Evolutionary conservation across 2,113 vertebrate species (phyloP).

Genomic region (Bubo scandiacus): DNA sequence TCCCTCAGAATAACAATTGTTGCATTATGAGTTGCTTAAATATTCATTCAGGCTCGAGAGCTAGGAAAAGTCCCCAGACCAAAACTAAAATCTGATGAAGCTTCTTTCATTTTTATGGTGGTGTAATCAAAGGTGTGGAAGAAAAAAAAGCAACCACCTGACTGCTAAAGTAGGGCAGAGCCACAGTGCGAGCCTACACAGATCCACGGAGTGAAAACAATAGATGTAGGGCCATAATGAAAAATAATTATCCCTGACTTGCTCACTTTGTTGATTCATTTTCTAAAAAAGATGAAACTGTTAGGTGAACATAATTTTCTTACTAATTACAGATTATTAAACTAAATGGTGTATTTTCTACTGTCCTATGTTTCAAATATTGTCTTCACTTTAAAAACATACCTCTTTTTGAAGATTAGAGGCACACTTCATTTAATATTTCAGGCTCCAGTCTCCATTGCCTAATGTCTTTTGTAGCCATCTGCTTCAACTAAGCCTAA

Average conservation of each 20-base stretch:
- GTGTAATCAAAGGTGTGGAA: conserved; percentile 18
- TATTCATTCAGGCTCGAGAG: conserved; percentile 47
- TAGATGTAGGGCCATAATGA: not conserved
- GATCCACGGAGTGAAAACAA: not conserved
- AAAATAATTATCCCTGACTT: conserved; percentile 5
- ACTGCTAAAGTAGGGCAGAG: conserved; percentile 20
- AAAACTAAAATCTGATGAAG: conserved; percentile 50
- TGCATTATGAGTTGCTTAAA: conserved; percentile 57
- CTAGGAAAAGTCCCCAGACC: not conserved
- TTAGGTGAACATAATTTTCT: not conserved
- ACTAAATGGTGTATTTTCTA: not conserved
- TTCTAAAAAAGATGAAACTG: not conserved
- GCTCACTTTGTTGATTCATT: not conserved
- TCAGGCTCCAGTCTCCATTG: not conserved
- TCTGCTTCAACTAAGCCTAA: not conserved
- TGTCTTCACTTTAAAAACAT: not conserved
- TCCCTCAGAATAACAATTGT: conserved; percentile 47
- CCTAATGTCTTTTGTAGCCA: not conserved
- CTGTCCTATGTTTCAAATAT: not conserved
- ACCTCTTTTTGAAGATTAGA: not conserved
- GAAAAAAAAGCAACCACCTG: not conserved
- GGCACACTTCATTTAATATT: not conserved
- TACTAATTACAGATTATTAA: not conserved
- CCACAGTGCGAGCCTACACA: not conserved
- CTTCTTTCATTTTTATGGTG: conserved; percentile 19